phyloP scores from a whole-genome alignment of 2,797 vertebrate species.

The Malacoraja senta region DNA sequence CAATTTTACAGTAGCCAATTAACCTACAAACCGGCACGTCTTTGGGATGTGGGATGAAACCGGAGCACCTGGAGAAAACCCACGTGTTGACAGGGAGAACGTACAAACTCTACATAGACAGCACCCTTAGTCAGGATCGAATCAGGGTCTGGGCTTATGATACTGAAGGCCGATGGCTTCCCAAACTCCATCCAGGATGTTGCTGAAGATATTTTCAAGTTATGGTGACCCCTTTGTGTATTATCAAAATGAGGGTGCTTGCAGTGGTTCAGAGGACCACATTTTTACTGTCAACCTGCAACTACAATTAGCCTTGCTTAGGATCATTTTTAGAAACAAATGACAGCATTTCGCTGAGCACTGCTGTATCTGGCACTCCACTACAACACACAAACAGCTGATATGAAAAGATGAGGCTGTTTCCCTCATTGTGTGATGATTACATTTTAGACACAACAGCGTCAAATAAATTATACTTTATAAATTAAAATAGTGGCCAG shows the following conservation, averaged over 20 bases:
- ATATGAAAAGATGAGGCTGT: neutral
- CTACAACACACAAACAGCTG: neutral
- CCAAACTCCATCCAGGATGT: neutral
- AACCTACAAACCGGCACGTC: too few relatives aligned
- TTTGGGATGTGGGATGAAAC: too few relatives aligned
- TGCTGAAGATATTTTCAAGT: neutral
- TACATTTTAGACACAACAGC: neutral
- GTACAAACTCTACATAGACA: too few relatives aligned
- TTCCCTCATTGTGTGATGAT: neutral
- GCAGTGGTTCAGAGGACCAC: neutral
- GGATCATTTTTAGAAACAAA: too few relatives aligned
- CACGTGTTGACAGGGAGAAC: too few relatives aligned
- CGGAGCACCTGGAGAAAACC: too few relatives aligned
- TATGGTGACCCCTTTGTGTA: neutral
- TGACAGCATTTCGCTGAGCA: neutral
- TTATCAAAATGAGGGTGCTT: neutral
- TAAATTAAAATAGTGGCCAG: neutral
- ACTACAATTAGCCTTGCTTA: neutral
- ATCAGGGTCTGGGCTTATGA: too few relatives aligned
- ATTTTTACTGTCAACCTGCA: neutral
- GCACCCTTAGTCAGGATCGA: too few relatives aligned
- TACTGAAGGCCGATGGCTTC: neutral
- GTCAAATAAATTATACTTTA: neutral
- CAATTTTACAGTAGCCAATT: too few relatives aligned
- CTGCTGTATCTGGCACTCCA: too few relatives aligned